Evolutionary conservation across 2,888 invertebrate genomes (phyloP), one percentile per base, ranked within the genome.

Genomic region (Drosophila kambysellisi): DNA sequence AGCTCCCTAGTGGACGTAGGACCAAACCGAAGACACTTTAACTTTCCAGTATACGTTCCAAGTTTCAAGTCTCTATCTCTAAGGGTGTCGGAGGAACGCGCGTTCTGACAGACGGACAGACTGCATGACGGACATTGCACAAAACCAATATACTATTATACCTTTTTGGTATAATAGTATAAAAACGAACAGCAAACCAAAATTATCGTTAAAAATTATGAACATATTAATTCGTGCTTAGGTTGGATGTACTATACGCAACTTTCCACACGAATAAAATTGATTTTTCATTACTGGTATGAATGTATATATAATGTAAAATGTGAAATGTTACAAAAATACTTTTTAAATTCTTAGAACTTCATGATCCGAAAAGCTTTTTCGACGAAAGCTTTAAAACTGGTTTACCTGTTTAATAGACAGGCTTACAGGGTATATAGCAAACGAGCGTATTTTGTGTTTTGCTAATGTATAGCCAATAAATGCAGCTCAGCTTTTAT

Each of bases 401-500:
- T 46, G 46, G 8, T 30, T 30, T 17, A 17, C 17, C 29, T 30
- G 29, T 29, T 50, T 50, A 29, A 29, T 29, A 25, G 25, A 17
- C 9, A 29, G 17, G 9, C 9, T 50, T 50, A 46, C 25, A 59
- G 60, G 53, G 73, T 67, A 74, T 74, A 11, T 9, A 12, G 2
- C 12, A 15, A 32, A 7, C 6, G 3, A 0, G 33, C 20, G 7
- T 39, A 30, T 68, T 64, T 30, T 29, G 35, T 43, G 35, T 35
- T 46, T 37, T 8, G 3, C n/a, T 51, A 68, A 70, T 74, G 73
- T 66, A 68, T 59, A 29, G 41, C 56, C 17, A 61, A 83, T 88
- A 51, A 68, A 89, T 89, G 72, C 90, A 61, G 80, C 76, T 90
- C 89, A 90, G 86, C 82, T 81, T 74, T 89, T 80, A 65, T 71